Base-by-base conservation (phyloP, 2,113 vertebrate species). In the Hyperoodon ampullatus region DNA sequence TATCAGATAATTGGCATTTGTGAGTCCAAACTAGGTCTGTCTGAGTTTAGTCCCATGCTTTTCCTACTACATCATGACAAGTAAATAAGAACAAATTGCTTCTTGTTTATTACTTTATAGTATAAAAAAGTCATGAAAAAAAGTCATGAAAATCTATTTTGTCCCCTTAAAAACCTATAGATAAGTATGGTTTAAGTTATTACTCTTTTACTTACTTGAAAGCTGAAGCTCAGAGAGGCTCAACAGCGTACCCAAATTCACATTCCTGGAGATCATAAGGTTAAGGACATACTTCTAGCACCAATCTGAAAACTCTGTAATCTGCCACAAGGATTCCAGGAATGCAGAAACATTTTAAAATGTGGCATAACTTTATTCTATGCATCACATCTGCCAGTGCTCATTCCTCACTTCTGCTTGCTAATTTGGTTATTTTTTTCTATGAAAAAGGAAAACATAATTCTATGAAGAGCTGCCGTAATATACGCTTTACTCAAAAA, bases 131-230 rank as follows among this genome's bases (percentile, higher is more conserved):
- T 39, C 39, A 39, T 39, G 39, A 39, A 53, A 35, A 10, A 90
- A 72, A 66, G 4, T 84, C 4, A 19, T 68, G 44, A 86, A 39
- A 53, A 63, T 63, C n/a, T 80, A 63, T 50, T n/a, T 88, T 89
- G 58, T 93, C 23, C 8, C 47, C 23, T 81, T 83, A 90, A 93
- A 97, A 95, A 77, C 7, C 63, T 95, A 0, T 33, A 96, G 53
- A 33, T 74, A 60, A 66, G 6, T 68, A 12, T 53, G 13, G 2
- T 8, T 26, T 96, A 87, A 66, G 1, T 78, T 66, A 74, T 58
- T 74, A 44, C 8, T 78, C 19, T 55, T 35, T 78, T 35, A 55
- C n/a, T 55, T 78, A 55, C 33, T 78, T 55, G 71, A 78, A 77
- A 85, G 0, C 35, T 83, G 1, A 63, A 9, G 10, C 2, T 87